These are phyloP conservation scores for Rhynchotus rufescens DNA, from an alignment of 2,797 vertebrate genomes.

Conservation along the genomic window DNA sequence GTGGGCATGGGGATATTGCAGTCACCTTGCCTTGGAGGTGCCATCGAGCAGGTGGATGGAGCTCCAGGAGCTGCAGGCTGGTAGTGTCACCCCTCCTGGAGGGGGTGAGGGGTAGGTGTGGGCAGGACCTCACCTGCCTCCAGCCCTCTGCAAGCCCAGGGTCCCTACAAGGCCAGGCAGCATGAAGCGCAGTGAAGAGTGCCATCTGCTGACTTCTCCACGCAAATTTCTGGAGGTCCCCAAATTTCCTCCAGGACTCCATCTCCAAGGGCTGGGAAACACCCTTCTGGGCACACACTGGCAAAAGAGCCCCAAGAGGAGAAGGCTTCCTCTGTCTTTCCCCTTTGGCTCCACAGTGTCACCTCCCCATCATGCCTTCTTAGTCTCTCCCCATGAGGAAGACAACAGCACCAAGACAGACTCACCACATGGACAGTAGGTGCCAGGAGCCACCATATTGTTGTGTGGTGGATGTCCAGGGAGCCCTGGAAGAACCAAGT, in stretches of 20 bases:
- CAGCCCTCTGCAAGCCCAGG: not conserved
- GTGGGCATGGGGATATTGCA: not conserved
- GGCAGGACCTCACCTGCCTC: not conserved
- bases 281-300: not conserved
- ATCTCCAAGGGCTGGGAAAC: not conserved
- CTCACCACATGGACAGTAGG: accelerated
- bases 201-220: slow-evolving; percentile 70
- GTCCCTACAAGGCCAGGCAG: not conserved
- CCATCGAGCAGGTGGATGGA: not conserved
- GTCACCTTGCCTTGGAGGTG: not conserved
- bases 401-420: not conserved
- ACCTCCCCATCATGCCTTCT: not conserved
- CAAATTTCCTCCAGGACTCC: not conserved
- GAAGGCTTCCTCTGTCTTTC: not conserved
- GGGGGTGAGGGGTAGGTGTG: not conserved
- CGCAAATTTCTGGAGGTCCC: slow-evolving; percentile 29
- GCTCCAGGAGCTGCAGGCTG: not conserved
- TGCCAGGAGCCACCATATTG: not conserved
- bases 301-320: not conserved
- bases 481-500: not conserved
- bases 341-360: not conserved
- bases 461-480: not conserved
- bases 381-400: not conserved
- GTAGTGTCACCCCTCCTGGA: not conserved
- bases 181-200: slow-evolving; percentile 63